phyloP scores from a whole-genome alignment of 2,797 vertebrate species.

The Percopsis omiscomaycus region DNA sequence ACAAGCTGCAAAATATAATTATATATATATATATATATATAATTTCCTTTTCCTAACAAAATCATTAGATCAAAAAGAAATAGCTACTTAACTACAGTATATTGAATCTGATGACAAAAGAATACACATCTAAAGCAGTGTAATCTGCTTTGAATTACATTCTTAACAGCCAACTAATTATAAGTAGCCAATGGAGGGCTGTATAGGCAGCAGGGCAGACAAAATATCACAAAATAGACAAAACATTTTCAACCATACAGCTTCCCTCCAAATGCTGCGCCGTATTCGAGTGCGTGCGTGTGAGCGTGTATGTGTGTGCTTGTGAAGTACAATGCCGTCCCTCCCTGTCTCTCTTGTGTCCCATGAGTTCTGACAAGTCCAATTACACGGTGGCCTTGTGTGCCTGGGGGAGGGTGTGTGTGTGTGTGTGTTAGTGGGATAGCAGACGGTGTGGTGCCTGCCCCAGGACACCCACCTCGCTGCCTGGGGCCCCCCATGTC shows the following conservation, averaged over 20 bases:
- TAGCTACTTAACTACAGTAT: too few relatives aligned
- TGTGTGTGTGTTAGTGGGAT: slow-evolving; percentile 23
- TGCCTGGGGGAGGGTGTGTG: slow-evolving; percentile 25
- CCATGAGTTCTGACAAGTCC: slow-evolving; percentile 63
- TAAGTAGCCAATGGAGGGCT: too few relatives aligned
- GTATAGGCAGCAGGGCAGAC: too few relatives aligned
- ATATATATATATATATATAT: too few relatives aligned
- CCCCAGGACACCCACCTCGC: slow-evolving; percentile 71
- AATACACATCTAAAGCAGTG: too few relatives aligned
- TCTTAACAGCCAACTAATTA: too few relatives aligned
- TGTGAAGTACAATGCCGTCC: slow-evolving; percentile 15
- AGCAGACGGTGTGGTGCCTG: slow-evolving; percentile 63
- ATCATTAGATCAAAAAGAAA: too few relatives aligned
- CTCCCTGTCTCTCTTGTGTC: slow-evolving; percentile 37
- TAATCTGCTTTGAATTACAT: too few relatives aligned
- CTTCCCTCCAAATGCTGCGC: not conserved
- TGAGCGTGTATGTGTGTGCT: slow-evolving; percentile 27
- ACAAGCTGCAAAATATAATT: too few relatives aligned
- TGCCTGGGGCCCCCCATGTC: slow-evolving; percentile 54
- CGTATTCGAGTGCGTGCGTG: not conserved
- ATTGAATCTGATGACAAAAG: too few relatives aligned
- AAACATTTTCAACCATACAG: not conserved
- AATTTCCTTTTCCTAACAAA: too few relatives aligned
- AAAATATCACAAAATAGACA: not conserved
- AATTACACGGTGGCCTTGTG: slow-evolving; percentile 64